Percentiles rank a stretch among this genome's conserved stretches.
These are phyloP conservation scores for Xiphias gladius DNA, from an alignment of 2,113 vertebrate species.

Conservation along the genomic window DNA sequence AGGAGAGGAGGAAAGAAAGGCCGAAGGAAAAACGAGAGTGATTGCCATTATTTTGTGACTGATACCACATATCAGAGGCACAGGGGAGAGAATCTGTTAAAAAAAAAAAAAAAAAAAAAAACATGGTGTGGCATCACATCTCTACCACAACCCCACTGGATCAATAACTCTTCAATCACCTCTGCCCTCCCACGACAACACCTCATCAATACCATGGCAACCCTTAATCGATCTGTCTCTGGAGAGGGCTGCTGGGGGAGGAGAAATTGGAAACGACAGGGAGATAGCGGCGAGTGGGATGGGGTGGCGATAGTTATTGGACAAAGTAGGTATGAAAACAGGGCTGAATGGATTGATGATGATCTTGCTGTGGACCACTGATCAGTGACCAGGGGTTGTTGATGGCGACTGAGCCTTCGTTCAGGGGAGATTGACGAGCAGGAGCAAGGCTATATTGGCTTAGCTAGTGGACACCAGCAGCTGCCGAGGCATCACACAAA, in stretches of 20 bases:
- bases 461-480: background rate
- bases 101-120: conserved; percentile 8
- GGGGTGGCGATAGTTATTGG: conserved; percentile 39
- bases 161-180: conserved; percentile 83
- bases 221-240: conserved; percentile 78
- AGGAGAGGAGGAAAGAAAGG: background rate
- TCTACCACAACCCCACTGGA: conserved; percentile 67
- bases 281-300: conserved; percentile 40
- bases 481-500: conserved; percentile 10
- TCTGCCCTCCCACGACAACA: conserved; percentile 55
- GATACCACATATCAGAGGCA: conserved; percentile 25
- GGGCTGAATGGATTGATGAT: conserved; percentile 45
- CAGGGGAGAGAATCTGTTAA: conserved; percentile 3
- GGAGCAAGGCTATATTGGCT: conserved; percentile 33
- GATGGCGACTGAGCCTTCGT: conserved; percentile 30
- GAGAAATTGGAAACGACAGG: conserved; percentile 53
- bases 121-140: conserved; percentile 65
- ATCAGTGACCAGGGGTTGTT: conserved; percentile 62
- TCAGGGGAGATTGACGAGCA: conserved; percentile 47
- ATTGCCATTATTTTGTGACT: conserved; percentile 39
- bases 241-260: conserved; percentile 54
- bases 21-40: conserved; percentile 3
- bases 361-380: conserved; percentile 44
- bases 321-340: background rate
- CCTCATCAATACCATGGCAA: conserved; percentile 80